Conservation (phyloP, 2,888 invertebrate genomes). For the Lycaena phlaeas region DNA sequence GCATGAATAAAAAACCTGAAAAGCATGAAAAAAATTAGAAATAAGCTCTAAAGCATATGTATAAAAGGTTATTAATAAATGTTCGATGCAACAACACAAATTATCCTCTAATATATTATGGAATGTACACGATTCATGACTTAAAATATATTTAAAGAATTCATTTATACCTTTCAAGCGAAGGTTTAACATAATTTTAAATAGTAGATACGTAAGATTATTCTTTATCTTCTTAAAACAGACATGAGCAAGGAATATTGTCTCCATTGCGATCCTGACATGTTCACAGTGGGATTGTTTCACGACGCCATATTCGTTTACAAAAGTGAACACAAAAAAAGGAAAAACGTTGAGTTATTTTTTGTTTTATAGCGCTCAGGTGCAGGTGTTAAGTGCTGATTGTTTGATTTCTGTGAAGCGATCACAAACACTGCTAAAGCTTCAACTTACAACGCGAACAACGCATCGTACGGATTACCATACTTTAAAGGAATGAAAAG, state of each 20-base stretch:
- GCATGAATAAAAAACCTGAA: no score
- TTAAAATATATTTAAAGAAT: no score
- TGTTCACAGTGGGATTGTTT: neutral
- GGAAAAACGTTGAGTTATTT: constrained; percentile 5
- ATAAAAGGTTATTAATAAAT: neutral
- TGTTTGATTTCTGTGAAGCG: constrained; percentile 30
- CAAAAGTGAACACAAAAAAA: constrained; percentile 17
- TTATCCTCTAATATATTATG: no score
- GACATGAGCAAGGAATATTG: no score
- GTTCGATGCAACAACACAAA: no score
- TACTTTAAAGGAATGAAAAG: constrained; percentile 21
- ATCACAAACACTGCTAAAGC: constrained; percentile 15
- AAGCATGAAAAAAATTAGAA: no score
- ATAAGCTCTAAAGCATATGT: no score
- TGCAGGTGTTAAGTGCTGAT: constrained; percentile 35
- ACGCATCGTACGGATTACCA: neutral
- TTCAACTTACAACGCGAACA: neutral
- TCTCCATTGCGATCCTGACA: neutral
- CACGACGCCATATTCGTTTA: constrained; percentile 6
- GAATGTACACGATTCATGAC: no score
- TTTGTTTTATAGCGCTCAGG: constrained; percentile 10
- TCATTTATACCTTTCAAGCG: no score
- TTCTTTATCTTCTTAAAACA: no score
- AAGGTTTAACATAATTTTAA: no score
- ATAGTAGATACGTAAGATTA: no score